These are phyloP conservation scores for Tupaia tana DNA, from an alignment of 2,113 vertebrate genomes.

Conservation along the genomic window DNA sequence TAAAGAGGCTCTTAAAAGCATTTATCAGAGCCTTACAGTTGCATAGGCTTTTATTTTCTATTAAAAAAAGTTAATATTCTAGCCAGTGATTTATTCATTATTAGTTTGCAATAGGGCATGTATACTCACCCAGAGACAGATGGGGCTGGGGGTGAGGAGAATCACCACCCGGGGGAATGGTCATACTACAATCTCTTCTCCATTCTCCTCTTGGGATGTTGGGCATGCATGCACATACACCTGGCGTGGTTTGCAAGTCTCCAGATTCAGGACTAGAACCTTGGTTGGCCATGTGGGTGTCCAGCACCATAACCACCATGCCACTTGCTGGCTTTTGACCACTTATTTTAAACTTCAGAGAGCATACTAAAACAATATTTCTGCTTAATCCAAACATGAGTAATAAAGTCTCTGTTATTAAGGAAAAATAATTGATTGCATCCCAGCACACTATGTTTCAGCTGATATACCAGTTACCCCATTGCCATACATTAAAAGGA, in stretches of 20 bases:
- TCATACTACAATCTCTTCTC: no score
- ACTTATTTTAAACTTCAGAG: constrained; percentile 26
- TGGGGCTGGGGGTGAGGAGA: no score
- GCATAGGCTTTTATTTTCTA: not conserved
- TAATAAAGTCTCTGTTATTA: not conserved
- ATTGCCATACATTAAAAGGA: constrained; percentile 12
- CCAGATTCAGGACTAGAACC: no score
- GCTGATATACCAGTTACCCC: not conserved
- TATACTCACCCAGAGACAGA: no score
- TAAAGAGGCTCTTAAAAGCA: not conserved
- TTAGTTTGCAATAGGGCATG: no score
- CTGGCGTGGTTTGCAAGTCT: no score
- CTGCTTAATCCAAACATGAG: not conserved
- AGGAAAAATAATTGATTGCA: not conserved
- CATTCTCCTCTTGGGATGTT: no score
- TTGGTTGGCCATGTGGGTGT: no score
- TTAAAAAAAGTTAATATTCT: constrained; percentile 1
- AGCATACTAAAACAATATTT: not conserved
- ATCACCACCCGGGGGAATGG: no score
- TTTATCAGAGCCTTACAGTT: constrained; percentile 2
- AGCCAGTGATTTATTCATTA: not conserved
- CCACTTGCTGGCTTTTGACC: not conserved
- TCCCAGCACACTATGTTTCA: not conserved
- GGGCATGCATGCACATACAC: no score
- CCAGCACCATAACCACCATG: no score